phyloP scores from a whole-genome alignment of 92 coral and sea anemone genomes.

The Siderastrea siderea region DNA sequence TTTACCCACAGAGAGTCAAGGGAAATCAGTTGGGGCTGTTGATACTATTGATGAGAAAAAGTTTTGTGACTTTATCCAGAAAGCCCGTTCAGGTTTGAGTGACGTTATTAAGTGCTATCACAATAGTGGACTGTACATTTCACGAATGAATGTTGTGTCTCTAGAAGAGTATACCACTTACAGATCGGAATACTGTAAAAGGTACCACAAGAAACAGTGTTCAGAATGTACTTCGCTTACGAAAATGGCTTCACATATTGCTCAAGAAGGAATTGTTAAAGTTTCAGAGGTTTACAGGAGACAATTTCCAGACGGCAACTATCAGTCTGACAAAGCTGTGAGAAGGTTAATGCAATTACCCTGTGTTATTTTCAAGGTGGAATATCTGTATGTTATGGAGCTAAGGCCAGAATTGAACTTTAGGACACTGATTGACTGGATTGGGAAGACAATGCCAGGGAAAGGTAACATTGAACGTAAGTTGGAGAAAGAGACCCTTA shows the following conservation, averaged over 20 bases:
- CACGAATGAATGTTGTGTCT: constrained; percentile 51
- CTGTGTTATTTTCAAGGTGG: constrained; percentile 52
- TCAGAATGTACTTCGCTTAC: constrained; percentile 53
- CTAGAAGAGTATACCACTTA: constrained; percentile 47
- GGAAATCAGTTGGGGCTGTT: constrained; percentile 31
- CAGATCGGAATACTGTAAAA: constrained; percentile 52
- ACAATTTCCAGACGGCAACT: constrained; percentile 48
- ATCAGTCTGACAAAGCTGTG: constrained; percentile 73
- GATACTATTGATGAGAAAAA: constrained; percentile 28
- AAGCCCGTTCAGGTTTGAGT: constrained; percentile 51
- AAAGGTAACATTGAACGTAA: constrained; percentile 20
- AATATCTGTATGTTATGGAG: constrained; percentile 57
- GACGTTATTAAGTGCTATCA: constrained; percentile 25
- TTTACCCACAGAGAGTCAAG: constrained; percentile 27
- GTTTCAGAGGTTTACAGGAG: constrained; percentile 51
- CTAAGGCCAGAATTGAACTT: constrained; percentile 51
- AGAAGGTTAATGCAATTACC: constrained; percentile 78
- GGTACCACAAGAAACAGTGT: constrained; percentile 64
- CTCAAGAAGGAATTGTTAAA: constrained; percentile 53
- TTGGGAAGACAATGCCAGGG: constrained; percentile 64
- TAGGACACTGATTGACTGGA: constrained; percentile 52
- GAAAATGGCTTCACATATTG: constrained; percentile 48
- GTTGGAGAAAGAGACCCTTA: constrained; percentile 60
- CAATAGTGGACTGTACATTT: constrained; percentile 40
- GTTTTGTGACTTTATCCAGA: constrained; percentile 30